Evolutionary conservation across 2,113 vertebrate species (phyloP), one percentile per base, ranked within the genome.

Genomic region (Pachyramphus minor): DNA sequence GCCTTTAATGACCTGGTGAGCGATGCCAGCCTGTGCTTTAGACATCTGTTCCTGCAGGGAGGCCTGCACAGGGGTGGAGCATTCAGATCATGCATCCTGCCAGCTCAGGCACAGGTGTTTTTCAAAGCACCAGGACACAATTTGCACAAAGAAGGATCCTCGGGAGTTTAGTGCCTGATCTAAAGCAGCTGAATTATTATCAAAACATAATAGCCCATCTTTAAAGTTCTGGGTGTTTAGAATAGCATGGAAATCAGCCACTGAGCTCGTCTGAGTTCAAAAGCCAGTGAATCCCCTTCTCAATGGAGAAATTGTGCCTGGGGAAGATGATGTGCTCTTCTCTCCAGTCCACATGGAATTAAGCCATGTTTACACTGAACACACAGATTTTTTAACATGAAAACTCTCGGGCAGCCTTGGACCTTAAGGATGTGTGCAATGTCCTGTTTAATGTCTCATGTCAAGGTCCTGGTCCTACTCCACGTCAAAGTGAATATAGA

Each of bases 401-500:
- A 16, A 49, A 18, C 21, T 37, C 53, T 1, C 7, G 31, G 62
- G 62, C 44, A 85, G 41, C 53, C 49, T 39, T 2, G 31, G 11
- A 35, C 27, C 31, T 31, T 15, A 6, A 35, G 35, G 60, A 27
- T 55, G 30, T 44, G 44, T 21, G 44, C 63, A 52, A 1, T 5
- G 33, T 22, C 18, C 1, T 11, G 0, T 35, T 63, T 28, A 33
- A 42, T 5, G 33, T 53, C 39, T 33, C 19, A 1, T 2, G 11
- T 8, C 28, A 30, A 83, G 60, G 35, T 64, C 47, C 50, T 41
- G 59, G 22, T 24, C 24, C 56, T n/a, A 37, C 60, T 52, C 16
- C 20, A 2, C 2, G 0, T 5, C 24, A 3, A 6, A 41, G 52
- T 5, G 6, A 33, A 19, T 3, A 4, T 0, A 15, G 41, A 19